phyloP scores from a whole-genome alignment of 2,797 vertebrate species.

The Sebastes cheni region DNA sequence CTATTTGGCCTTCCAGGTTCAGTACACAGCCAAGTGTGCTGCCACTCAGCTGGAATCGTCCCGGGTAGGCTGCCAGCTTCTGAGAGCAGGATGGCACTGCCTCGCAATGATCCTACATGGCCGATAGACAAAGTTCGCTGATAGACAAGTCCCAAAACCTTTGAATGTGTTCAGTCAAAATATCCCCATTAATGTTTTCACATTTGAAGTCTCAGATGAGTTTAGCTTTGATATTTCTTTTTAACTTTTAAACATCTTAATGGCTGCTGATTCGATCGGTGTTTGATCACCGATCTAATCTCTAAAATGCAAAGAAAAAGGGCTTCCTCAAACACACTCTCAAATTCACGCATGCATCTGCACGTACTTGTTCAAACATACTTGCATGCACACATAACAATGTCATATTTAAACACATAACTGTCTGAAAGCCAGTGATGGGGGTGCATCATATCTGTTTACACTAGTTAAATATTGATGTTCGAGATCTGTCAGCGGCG shows the following conservation, averaged over 20 bases:
- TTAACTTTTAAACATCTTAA: neutral
- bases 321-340: neutral
- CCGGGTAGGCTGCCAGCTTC: neutral
- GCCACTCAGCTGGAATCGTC: slow-evolving; percentile 17
- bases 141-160: neutral
- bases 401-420: neutral
- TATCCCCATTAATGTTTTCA: neutral
- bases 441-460: slow-evolving; percentile 64
- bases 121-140: neutral
- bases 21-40: slow-evolving; percentile 20
- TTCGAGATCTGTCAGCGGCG: slow-evolving; percentile 56
- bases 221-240: neutral
- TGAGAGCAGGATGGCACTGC: neutral
- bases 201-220: neutral
- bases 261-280: neutral
- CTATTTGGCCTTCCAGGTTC: slow-evolving; percentile 17
- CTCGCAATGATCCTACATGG: neutral
- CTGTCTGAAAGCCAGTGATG: slow-evolving; percentile 4
- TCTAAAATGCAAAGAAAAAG: neutral
- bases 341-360: neutral
- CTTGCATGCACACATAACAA: neutral
- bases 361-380: neutral
- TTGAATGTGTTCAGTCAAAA: neutral
- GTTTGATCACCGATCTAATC: neutral
- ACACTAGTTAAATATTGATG: slow-evolving; percentile 77